Evolutionary conservation across 1,140 invertebrate genomes (phyloP), one percentile per base, ranked within the genome.

Genomic region (Platyura marginata): DNA sequence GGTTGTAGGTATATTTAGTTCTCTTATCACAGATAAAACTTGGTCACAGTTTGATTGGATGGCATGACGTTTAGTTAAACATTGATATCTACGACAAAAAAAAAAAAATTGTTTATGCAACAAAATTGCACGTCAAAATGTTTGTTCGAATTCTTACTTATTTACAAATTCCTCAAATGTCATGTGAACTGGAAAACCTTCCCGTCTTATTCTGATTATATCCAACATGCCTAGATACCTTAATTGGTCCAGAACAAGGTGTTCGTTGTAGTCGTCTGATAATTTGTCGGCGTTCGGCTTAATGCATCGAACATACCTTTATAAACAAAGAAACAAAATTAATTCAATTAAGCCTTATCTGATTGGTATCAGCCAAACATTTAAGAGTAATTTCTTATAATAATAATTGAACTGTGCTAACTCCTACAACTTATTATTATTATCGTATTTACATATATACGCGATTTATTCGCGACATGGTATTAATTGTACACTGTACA

Each of bases 141-240:
- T 9, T 6, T 44, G 20, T 33, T 39, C 42, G 62, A 57, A 59
- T 52, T 69, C 59, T 34, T 89, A 93, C 32, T 84, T 71, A 29
- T 64, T 57, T n/a, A 85, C 59, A 59, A 94, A 95, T 34, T 82
- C 75, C 32, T 74, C 68, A 48, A 84, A 77, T 2, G 71, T 66
- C 55, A 91, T 71, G 61, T 95, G 90, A 45, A 93, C 79, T 0
- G 90, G 91, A 63, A 82, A 96, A 1, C 92, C 91, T 66, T 94
- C 87, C 53, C 85, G 80, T 29, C 90, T 68, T 43, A 96, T 96
- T 42, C 87, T 69, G 51, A 96, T 93, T 46, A 95, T 93, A 60
- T 95, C 91, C 54, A 94, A 67, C 88, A 96, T 95, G 37, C 92
- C 91, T 36, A 95, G 72, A 65, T 95, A 96, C 48, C 79, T 77